Conservation (phyloP, 2,888 invertebrate genomes). For the Hemaris fuciformis region DNA sequence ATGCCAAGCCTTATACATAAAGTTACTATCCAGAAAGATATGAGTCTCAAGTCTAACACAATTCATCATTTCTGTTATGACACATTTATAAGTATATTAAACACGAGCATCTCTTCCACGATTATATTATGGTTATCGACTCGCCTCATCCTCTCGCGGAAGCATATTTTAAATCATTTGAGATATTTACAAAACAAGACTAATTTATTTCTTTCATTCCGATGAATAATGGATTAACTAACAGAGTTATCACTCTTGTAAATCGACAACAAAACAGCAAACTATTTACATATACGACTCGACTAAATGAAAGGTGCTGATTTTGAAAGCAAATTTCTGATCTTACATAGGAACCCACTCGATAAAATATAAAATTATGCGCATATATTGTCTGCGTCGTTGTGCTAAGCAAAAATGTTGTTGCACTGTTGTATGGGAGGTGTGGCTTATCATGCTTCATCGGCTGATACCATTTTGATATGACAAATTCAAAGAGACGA, state of each 20-base stretch:
- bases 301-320: constrained; percentile 31
- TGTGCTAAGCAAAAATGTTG: constrained; percentile 51
- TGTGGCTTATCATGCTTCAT: constrained; percentile 49
- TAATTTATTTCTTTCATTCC: not conserved
- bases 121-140: no score
- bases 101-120: no score
- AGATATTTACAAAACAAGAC: not conserved
- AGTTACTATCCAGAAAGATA: no score
- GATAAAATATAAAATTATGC: constrained; percentile 49
- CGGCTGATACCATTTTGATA: constrained; percentile 60
- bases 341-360: constrained; percentile 30
- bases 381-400: constrained; percentile 52
- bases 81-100: no score
- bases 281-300: not conserved
- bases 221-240: constrained; percentile 8
- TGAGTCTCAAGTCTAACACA: no score
- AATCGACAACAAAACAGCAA: not conserved
- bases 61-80: no score
- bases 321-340: constrained; percentile 34
- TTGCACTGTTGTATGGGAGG: constrained; percentile 43
- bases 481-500: constrained; percentile 71
- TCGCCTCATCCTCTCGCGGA: no score
- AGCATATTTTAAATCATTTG: not conserved
- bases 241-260: constrained; percentile 5
- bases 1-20: no score